Conservation (phyloP, 2,113 vertebrate species). For the Irena cyanogastra region DNA sequence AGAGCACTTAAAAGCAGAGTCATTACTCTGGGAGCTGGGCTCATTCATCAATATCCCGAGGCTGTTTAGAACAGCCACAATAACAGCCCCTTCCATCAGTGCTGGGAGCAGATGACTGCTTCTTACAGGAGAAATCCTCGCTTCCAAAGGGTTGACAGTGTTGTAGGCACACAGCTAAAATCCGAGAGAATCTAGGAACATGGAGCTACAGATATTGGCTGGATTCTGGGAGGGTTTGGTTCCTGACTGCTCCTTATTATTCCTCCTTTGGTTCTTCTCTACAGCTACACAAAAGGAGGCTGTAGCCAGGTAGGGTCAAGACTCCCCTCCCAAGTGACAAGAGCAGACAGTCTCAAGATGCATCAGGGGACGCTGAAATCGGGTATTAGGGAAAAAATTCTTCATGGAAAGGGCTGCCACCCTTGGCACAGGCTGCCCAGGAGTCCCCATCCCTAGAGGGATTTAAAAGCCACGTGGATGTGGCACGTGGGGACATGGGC, state of each 20-base stretch:
- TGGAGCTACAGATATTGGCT: not conserved
- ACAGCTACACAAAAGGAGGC: not conserved
- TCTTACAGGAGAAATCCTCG: not conserved
- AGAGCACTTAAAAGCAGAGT: constrained; percentile 16
- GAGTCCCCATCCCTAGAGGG: not conserved
- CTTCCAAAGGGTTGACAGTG: not conserved
- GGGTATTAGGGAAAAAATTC: not conserved
- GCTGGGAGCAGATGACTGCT: not conserved
- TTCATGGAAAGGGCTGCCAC: not conserved
- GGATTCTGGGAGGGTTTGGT: not conserved
- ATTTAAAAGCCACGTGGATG: not conserved
- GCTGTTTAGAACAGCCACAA: not conserved
- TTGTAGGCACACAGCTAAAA: not conserved
- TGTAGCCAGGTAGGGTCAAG: accelerated
- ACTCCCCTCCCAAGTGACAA: not conserved
- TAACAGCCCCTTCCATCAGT: not conserved
- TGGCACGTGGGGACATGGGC: not conserved
- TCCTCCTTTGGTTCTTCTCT: not conserved
- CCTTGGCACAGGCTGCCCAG: not conserved
- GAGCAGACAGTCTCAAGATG: not conserved
- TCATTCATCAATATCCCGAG: not conserved
- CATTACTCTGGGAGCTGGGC: not conserved
- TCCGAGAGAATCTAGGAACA: not conserved
- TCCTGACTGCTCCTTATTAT: not conserved
- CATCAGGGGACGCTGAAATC: accelerated